Conservation (phyloP, 2,113 vertebrate species). For the Spheniscus mendiculus region DNA sequence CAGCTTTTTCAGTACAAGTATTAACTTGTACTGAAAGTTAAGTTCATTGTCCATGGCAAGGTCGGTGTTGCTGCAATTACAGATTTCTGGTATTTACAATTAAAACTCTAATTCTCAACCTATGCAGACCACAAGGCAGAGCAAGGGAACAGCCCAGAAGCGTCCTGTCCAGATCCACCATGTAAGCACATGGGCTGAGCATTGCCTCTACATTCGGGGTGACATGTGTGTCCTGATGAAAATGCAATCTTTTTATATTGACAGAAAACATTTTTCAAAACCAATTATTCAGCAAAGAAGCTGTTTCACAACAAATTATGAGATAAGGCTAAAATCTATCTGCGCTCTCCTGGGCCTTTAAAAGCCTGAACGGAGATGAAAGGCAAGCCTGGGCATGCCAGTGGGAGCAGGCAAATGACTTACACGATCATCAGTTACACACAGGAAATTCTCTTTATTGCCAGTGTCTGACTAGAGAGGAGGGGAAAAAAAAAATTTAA, state of each 20-base stretch:
- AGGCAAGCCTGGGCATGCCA: background rate
- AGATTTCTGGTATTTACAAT: background rate
- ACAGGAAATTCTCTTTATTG: background rate
- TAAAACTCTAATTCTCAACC: background rate
- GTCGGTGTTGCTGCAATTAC: background rate
- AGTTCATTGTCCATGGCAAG: background rate
- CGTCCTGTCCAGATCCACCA: background rate
- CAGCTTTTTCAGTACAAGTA: background rate
- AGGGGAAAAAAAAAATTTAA: background rate
- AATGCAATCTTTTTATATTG: background rate
- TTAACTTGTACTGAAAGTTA: too few relatives aligned
- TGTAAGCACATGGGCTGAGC: background rate
- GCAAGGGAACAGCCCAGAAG: background rate
- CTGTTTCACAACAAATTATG: background rate
- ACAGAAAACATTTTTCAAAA: background rate
- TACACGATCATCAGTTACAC: background rate
- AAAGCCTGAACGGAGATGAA: constrained; percentile 1
- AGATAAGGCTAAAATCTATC: background rate
- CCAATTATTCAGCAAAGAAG: background rate
- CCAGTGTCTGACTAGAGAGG: background rate
- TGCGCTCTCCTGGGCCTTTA: background rate
- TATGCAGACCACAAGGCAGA: background rate
- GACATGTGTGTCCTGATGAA: background rate
- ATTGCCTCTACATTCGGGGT: accelerated
- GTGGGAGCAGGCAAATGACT: background rate